phyloP scores from a whole-genome alignment of 2,888 invertebrate species.

The Carpatolechia fugitivella region DNA sequence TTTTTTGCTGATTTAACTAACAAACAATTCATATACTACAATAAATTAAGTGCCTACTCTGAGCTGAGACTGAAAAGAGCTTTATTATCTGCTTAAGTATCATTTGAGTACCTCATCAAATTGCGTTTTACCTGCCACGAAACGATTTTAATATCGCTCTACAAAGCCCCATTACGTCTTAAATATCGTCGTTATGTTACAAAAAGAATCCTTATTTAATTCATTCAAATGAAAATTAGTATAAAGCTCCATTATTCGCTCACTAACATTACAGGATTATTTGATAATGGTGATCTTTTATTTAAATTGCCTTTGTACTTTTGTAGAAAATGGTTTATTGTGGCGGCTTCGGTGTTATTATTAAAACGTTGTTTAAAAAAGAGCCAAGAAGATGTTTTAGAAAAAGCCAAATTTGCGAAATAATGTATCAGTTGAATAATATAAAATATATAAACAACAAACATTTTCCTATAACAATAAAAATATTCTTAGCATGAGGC shows the following conservation, averaged over 20 bases:
- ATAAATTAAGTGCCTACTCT: no score
- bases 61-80: not conserved
- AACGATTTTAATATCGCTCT: not conserved
- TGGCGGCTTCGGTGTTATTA: no score
- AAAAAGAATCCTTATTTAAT: constrained; percentile 8
- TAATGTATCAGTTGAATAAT: no score
- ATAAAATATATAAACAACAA: no score
- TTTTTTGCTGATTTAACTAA: no score
- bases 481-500: no score
- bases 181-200: not conserved
- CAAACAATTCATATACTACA: no score
- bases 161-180: constrained; percentile 3
- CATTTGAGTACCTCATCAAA: constrained; percentile 3
- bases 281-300: not conserved
- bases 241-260: not conserved
- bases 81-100: not conserved
- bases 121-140: constrained; percentile 4
- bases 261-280: not conserved
- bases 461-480: no score
- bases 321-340: not conserved
- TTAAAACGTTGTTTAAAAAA: no score
- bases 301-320: not conserved
- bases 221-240: constrained; percentile 1
- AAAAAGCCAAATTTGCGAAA: no score
- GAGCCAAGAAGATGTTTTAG: no score